Percentiles rank a stretch among this genome's conserved stretches.
Evolutionary conservation across 2,888 invertebrate genomes (phyloP).

Genomic region (Apamea epomidion): DNA sequence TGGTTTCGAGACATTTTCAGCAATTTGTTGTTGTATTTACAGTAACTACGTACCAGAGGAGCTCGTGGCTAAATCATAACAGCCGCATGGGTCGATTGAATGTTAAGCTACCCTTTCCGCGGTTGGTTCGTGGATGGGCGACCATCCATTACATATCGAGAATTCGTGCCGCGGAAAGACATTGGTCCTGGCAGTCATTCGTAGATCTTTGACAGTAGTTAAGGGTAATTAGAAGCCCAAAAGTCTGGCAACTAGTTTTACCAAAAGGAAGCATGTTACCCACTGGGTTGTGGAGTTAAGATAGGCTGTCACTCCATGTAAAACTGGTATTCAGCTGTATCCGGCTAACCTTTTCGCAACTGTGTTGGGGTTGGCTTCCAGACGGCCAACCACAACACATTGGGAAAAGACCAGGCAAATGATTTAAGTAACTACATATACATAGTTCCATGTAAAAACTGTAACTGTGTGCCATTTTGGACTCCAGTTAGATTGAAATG

Average conservation of each 20-base stretch:
- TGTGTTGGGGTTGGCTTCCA: no score
- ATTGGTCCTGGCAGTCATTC: not conserved
- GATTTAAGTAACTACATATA: not conserved
- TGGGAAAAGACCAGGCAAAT: not conserved
- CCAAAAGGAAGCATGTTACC: not conserved
- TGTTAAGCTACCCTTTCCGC: not conserved
- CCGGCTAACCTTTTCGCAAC: not conserved
- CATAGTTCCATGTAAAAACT: not conserved
- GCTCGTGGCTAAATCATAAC: not conserved
- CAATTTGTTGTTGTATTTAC: conserved; percentile 19
- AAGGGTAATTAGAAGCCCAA: not conserved
- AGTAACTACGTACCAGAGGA: not conserved
- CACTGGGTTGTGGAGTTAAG: not conserved
- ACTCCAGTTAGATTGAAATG: conserved; percentile 18
- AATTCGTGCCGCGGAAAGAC: not conserved
- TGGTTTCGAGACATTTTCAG: conserved; percentile 37
- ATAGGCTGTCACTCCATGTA: not conserved
- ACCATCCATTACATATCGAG: not conserved
- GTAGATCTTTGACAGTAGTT: not conserved
- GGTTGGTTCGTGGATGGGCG: not conserved
- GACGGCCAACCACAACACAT: not conserved
- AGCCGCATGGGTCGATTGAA: not conserved
- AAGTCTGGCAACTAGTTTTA: not conserved
- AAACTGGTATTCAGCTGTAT: not conserved
- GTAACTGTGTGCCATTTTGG: conserved; percentile 12